Conservation (phyloP, 1,140 invertebrate species). For the Battus philenor region DNA sequence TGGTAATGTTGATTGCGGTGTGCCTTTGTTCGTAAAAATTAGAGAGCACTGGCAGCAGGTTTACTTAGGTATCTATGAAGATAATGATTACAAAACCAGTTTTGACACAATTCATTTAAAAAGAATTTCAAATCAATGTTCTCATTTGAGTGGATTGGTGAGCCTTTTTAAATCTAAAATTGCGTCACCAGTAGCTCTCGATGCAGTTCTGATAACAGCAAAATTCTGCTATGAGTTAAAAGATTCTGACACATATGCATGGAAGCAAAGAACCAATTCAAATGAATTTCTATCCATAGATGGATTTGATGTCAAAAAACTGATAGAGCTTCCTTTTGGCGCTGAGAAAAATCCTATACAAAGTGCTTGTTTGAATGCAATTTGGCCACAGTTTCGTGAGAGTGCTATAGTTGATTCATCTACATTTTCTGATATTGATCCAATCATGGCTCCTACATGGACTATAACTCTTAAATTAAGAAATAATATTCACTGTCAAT, state of each 20-base stretch:
- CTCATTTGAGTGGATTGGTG: slow-evolving; percentile 87
- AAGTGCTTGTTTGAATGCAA: slow-evolving; percentile 87
- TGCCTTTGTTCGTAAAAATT: slow-evolving; percentile 93
- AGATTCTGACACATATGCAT: slow-evolving; percentile 78
- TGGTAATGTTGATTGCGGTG: slow-evolving; percentile 87
- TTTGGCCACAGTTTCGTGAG: slow-evolving; percentile 91
- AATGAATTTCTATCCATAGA: slow-evolving; percentile 85
- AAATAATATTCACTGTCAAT: slow-evolving; percentile 78
- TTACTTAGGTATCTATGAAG: slow-evolving; percentile 87
- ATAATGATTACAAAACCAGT: slow-evolving; percentile 83
- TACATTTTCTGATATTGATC: slow-evolving; percentile 91
- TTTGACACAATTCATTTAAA: slow-evolving; percentile 94
- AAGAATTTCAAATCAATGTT: slow-evolving; percentile 86
- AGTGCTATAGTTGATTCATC: slow-evolving; percentile 92
- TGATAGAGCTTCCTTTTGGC: slow-evolving; percentile 87
- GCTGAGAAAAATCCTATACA: slow-evolving; percentile 88
- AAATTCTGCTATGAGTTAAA: slow-evolving; percentile 88
- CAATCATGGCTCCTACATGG: slow-evolving; percentile 89
- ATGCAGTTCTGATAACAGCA: slow-evolving; percentile 85
- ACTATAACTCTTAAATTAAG: slow-evolving; percentile 79
- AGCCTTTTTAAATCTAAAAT: slow-evolving; percentile 89
- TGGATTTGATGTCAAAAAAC: slow-evolving; percentile 69
- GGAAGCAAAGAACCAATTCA: slow-evolving; percentile 81
- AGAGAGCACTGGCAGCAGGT: slow-evolving; percentile 87
- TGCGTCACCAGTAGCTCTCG: slow-evolving; percentile 76